These are phyloP conservation scores for Dryas iulia DNA, from an alignment of 1,140 invertebrate species.

Conservation along the genomic window DNA sequence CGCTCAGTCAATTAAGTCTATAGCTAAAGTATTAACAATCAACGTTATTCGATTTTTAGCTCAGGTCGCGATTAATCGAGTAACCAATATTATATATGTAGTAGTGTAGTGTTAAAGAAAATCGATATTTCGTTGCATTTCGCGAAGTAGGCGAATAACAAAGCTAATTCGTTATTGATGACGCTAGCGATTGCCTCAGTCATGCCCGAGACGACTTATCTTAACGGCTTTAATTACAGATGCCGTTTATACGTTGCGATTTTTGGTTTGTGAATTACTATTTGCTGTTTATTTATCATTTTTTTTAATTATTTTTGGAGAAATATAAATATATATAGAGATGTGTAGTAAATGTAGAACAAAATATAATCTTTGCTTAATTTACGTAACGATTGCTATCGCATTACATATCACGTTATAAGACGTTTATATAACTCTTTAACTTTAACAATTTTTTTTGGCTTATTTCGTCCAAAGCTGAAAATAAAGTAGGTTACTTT, in stretches of 20 bases:
- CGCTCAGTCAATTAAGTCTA: conserved; percentile 65
- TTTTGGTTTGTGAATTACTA: not conserved
- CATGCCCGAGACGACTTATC: conserved; percentile 58
- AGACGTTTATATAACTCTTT: too few relatives aligned
- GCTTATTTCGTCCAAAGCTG: too few relatives aligned
- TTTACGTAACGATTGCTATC: too few relatives aligned
- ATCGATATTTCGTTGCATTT: conserved; percentile 14
- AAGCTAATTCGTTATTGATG: conserved; percentile 71
- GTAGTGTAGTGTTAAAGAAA: not conserved
- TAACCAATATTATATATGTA: too few relatives aligned
- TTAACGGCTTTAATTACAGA: conserved; percentile 62
- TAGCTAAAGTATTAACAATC: too few relatives aligned
- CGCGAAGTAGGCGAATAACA: conserved; percentile 42
- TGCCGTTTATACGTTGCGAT: conserved; percentile 54
- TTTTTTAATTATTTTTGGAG: too few relatives aligned
- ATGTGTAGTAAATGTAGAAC: too few relatives aligned
- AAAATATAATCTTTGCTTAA: too few relatives aligned
- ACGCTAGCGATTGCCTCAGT: conserved; percentile 47
- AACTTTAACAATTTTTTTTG: too few relatives aligned
- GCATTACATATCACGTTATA: too few relatives aligned
- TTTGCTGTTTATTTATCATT: not conserved
- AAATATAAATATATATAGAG: too few relatives aligned
- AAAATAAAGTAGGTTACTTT: too few relatives aligned
- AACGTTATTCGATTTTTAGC: conserved; percentile 19
- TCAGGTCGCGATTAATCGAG: not conserved